Conservation (phyloP, 2,113 vertebrate species). For the Oreochromis tanganicae region DNA sequence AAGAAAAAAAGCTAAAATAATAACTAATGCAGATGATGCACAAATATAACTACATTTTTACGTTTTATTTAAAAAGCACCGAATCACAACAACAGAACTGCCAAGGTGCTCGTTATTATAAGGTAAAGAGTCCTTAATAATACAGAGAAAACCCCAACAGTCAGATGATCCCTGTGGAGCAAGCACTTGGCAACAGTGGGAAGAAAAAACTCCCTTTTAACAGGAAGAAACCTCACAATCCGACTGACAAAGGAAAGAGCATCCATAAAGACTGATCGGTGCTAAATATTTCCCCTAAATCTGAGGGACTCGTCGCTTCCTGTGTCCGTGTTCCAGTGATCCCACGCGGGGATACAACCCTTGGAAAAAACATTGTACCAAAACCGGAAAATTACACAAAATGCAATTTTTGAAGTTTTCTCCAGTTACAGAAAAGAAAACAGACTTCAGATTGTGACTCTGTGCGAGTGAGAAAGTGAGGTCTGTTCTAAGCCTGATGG, state of each 20-base stretch:
- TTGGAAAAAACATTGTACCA: not conserved
- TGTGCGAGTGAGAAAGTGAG: not conserved
- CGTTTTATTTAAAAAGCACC: not conserved
- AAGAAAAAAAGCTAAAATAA: not conserved
- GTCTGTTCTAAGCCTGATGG: not conserved
- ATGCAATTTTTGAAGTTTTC: not conserved
- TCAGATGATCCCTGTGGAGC: not conserved
- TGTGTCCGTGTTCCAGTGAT: not conserved
- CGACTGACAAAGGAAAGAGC: not conserved
- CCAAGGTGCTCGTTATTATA: fast-evolving
- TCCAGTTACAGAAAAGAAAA: not conserved
- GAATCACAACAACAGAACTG: not conserved
- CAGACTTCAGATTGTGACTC: fast-evolving
- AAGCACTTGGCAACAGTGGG: not conserved
- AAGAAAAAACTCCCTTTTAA: not conserved
- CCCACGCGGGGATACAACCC: not conserved
- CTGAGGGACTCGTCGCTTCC: not conserved
- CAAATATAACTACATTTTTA: not conserved
- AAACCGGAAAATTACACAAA: not conserved
- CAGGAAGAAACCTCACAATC: not conserved
- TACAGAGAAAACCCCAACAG: not conserved
- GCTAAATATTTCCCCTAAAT: not conserved
- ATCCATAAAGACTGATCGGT: fast-evolving
- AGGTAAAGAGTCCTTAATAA: fast-evolving
- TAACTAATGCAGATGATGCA: not conserved